Evolutionary conservation across 2,888 invertebrate genomes (phyloP).

Genomic region (Drosophila rellima): DNA sequence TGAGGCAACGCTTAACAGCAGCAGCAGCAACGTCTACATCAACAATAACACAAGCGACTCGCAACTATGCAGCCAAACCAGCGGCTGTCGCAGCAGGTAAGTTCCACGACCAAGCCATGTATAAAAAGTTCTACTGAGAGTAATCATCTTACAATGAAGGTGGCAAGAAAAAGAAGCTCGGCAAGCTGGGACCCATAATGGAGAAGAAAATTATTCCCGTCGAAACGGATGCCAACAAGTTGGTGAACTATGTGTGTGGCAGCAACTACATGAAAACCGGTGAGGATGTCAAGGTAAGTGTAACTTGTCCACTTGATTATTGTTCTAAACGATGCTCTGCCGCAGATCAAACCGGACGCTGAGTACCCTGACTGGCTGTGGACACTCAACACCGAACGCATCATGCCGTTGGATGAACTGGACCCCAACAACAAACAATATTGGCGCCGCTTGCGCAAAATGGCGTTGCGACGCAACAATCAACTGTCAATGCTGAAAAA

Average conservation of each 20-base stretch:
- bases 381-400: constrained; percentile 89
- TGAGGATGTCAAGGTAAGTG: constrained; percentile 90
- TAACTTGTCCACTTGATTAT: neutral
- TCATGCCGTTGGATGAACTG: constrained; percentile 90
- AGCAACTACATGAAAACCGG: constrained; percentile 93
- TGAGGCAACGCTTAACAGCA: constrained; percentile 49
- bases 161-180: constrained; percentile 88
- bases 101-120: neutral
- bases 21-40: constrained; percentile 12
- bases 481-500: constrained; percentile 88
- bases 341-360: constrained; percentile 88
- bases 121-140: neutral
- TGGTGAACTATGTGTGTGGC: constrained; percentile 93
- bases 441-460: constrained; percentile 91
- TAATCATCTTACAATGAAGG: constrained; percentile 23
- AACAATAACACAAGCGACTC: constrained; percentile 28
- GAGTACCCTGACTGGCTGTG: constrained; percentile 98
- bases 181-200: constrained; percentile 88
- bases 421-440: constrained; percentile 93
- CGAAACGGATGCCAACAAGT: constrained; percentile 92
- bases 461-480: constrained; percentile 89
- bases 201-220: constrained; percentile 92
- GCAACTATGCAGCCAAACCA: constrained; percentile 71
- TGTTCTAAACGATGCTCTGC: neutral
- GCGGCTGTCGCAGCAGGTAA: constrained; percentile 65